phyloP scores from a whole-genome alignment of 2,888 invertebrate genomes.

The Heliconius hortense region DNA sequence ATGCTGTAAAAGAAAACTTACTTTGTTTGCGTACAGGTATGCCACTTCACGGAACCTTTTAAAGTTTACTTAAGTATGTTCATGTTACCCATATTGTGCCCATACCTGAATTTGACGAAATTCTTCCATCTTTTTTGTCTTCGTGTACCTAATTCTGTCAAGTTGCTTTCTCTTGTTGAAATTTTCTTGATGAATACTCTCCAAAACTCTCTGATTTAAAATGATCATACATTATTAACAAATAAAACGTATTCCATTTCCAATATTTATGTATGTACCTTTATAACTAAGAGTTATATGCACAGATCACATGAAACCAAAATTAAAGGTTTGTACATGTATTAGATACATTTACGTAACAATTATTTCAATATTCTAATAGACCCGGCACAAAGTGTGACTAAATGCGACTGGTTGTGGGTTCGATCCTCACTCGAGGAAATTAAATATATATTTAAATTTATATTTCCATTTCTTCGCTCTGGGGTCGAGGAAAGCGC shows the following conservation, averaged over 20 bases:
- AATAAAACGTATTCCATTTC: neutral
- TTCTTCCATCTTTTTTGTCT: constrained; percentile 82
- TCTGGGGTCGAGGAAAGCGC: no score
- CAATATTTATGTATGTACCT: neutral
- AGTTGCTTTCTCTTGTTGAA: constrained; percentile 83
- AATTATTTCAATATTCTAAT: no score
- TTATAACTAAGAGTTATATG: neutral
- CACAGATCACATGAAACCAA: neutral
- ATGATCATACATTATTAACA: neutral
- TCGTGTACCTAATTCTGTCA: constrained; percentile 82
- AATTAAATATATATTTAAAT: no score
- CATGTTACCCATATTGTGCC: neutral
- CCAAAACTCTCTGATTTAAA: constrained; percentile 79
- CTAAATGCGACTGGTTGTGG: no score
- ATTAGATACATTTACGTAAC: no score
- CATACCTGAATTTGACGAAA: constrained; percentile 82
- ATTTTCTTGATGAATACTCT: constrained; percentile 83
- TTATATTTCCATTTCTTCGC: no score
- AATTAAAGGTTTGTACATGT: neutral
- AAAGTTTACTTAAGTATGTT: neutral
- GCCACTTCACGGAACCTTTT: no score
- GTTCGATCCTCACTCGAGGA: no score
- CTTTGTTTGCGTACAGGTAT: no score
- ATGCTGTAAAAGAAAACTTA: no score
- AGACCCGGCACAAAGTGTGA: no score